phyloP scores from a whole-genome alignment of 2,797 vertebrate species.

The Sylvilagus floridanus region DNA sequence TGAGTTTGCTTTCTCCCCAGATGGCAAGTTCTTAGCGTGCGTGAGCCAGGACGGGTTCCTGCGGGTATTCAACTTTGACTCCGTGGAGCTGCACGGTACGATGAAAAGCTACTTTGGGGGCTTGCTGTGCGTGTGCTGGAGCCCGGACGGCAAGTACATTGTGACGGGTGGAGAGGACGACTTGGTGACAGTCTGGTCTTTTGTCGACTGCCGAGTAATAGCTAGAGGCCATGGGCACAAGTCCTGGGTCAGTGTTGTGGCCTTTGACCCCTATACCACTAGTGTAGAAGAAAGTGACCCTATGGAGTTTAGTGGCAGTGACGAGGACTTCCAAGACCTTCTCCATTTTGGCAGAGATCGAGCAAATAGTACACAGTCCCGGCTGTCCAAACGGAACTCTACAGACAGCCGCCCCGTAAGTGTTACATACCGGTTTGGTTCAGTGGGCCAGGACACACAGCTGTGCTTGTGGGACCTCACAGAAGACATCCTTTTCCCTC shows the following conservation, averaged over 20 bases:
- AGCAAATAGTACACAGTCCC: conserved; percentile 96
- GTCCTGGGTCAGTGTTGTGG: conserved; percentile 98
- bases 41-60: conserved; percentile 98
- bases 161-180: conserved; percentile 98
- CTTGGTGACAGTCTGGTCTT: conserved; percentile 98
- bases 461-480: conserved; percentile 99
- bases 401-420: conserved; percentile 97
- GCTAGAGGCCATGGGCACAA: conserved; percentile 97
- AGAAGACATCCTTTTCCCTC: conserved; percentile 98
- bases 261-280: conserved; percentile 97
- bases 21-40: conserved; percentile 97
- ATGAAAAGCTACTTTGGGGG: conserved; percentile 99
- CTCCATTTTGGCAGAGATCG: conserved; percentile 93
- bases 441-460: conserved; percentile 98
- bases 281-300: conserved; percentile 97
- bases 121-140: conserved; percentile 97
- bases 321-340: conserved; percentile 99
- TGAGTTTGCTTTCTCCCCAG: conserved; percentile 98
- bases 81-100: conserved; percentile 97
- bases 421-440: conserved; percentile 97
- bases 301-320: conserved; percentile 97
- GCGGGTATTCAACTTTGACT: conserved; percentile 97
- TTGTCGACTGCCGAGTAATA: conserved; percentile 96
- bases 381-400: conserved; percentile 97
- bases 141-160: conserved; percentile 97